A percentile compares a stretch with the other conserved stretches of the same genome.
phyloP scores from a whole-genome alignment of 2,797 vertebrate species.

The Trachops cirrhosus region DNA sequence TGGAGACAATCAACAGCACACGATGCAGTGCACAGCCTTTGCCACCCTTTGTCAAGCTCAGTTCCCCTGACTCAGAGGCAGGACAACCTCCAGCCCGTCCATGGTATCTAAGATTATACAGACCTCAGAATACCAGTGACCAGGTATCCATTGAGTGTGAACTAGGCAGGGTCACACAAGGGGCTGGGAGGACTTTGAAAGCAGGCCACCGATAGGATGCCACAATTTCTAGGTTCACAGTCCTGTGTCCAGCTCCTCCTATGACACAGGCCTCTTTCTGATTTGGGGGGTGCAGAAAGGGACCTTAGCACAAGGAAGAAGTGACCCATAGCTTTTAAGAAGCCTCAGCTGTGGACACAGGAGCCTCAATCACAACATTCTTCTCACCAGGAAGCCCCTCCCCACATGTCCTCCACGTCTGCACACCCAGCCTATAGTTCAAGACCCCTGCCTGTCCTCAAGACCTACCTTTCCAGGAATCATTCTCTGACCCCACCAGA shows the following conservation, averaged over 20 bases:
- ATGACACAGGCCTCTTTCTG: background rate
- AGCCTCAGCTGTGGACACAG: background rate
- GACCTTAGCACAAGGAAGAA: background rate
- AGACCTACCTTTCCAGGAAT: background rate
- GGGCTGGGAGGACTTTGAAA: background rate
- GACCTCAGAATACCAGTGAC: background rate
- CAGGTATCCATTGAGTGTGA: background rate
- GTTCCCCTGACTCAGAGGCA: background rate
- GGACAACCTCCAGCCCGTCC: background rate
- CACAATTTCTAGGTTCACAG: background rate
- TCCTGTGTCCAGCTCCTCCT: background rate
- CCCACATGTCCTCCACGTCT: background rate
- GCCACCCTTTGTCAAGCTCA: background rate
- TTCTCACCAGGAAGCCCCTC: background rate
- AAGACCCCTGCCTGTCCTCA: background rate
- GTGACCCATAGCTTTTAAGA: background rate
- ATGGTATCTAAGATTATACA: background rate
- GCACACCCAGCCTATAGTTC: no score
- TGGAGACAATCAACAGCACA: background rate
- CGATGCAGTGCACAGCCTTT: background rate
- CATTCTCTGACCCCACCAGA: background rate
- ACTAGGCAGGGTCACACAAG: background rate
- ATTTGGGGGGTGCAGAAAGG: background rate
- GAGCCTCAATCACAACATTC: background rate
- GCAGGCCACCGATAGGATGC: background rate